Conservation (phyloP, 2,888 invertebrate genomes). For the Synanthedon formicaeformis region DNA sequence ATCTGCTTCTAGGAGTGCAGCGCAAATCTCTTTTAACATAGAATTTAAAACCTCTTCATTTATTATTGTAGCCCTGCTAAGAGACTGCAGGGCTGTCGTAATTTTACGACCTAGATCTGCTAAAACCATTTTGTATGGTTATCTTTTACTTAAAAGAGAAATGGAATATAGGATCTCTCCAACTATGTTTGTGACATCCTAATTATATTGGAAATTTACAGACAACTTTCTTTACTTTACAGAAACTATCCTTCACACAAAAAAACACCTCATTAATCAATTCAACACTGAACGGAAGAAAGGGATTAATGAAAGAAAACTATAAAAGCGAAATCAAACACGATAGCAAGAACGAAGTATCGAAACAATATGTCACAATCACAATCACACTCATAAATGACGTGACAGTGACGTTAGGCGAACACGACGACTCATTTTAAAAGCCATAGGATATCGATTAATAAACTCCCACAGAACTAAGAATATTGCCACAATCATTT, state of each 20-base stretch:
- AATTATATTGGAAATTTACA: neutral
- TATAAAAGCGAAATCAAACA: too few relatives aligned
- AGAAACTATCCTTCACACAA: neutral
- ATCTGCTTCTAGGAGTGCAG: constrained; percentile 97
- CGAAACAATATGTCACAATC: too few relatives aligned
- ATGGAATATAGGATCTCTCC: constrained; percentile 1
- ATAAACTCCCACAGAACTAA: too few relatives aligned
- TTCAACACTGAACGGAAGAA: too few relatives aligned
- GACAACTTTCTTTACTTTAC: neutral
- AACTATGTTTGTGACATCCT: constrained; percentile 19
- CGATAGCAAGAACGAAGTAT: too few relatives aligned
- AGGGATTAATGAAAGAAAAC: too few relatives aligned
- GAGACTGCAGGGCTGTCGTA: constrained; percentile 95
- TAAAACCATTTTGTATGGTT: constrained; percentile 88
- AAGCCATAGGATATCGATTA: too few relatives aligned
- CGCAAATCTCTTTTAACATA: constrained; percentile 99
- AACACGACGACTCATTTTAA: constrained; percentile 30
- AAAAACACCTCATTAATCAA: neutral
- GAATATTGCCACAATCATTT: too few relatives aligned
- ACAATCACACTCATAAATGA: too few relatives aligned
- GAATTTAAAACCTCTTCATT: constrained; percentile 99
- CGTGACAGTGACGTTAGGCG: constrained; percentile 25
- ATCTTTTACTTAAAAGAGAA: constrained; percentile 3
- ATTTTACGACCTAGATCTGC: constrained; percentile 99
- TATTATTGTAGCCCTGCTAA: constrained; percentile 98